Conservation (phyloP, 92 coral and sea anemone genomes). For the Paragorgia papillata region DNA sequence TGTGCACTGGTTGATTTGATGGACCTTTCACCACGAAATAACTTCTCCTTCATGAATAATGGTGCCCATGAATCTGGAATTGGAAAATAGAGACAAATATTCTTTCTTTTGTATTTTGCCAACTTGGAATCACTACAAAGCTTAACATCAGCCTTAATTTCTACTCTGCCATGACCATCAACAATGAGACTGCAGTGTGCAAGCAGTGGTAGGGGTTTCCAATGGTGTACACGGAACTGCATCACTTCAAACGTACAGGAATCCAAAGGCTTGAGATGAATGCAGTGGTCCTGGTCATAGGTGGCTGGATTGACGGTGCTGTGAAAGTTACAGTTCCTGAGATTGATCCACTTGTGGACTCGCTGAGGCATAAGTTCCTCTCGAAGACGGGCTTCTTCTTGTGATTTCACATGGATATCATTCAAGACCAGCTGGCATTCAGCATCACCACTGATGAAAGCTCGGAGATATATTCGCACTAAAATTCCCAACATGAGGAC, state of each 20-base stretch:
- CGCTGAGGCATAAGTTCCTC: slow-evolving; percentile 93
- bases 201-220: slow-evolving; percentile 83
- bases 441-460: slow-evolving; percentile 94
- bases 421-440: slow-evolving; percentile 92
- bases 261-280: slow-evolving; percentile 88
- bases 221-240: slow-evolving; percentile 86
- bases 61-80: slow-evolving; percentile 98
- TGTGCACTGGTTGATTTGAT: slow-evolving; percentile 88
- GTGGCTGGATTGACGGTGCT: slow-evolving; percentile 69
- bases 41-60: slow-evolving; percentile 77
- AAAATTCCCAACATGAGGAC: slow-evolving; percentile 75
- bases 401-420: slow-evolving; percentile 72
- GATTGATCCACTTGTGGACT: slow-evolving; percentile 91
- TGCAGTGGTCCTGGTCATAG: slow-evolving; percentile 77
- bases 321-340: slow-evolving; percentile 74
- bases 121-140: slow-evolving; percentile 88
- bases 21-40: slow-evolving; percentile 86
- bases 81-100: slow-evolving; percentile 85
- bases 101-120: slow-evolving; percentile 87
- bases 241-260: slow-evolving; percentile 98
- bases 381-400: slow-evolving; percentile 88
- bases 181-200: slow-evolving; percentile 69
- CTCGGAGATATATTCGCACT: slow-evolving; percentile 77
- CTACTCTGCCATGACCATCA: slow-evolving; percentile 84
- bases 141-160: slow-evolving; percentile 88